Percentiles rank a stretch among this genome's conserved stretches.
These are phyloP conservation scores for Meteorus cinctellus DNA, from an alignment of 2,888 invertebrate species.

Conservation along the genomic window DNA sequence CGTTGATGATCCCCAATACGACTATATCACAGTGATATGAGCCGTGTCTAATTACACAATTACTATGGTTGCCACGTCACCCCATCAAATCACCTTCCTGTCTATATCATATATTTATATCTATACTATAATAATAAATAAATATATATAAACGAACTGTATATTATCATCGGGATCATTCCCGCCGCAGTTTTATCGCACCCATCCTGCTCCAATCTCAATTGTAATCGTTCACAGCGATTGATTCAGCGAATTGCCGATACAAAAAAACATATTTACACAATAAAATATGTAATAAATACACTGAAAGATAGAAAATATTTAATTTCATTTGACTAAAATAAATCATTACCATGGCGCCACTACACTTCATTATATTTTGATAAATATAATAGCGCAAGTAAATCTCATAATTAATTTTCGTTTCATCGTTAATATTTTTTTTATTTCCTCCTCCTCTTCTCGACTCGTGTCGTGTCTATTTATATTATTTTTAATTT, in stretches of 20 bases:
- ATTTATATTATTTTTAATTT: conserved; percentile 39
- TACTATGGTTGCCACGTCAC: conserved; percentile 56
- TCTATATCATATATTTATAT: conserved; percentile 42
- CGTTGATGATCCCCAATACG: conserved; percentile 48
- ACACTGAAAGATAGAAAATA: too few relatives aligned
- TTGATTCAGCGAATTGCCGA: conserved; percentile 50
- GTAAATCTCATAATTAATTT: conserved; percentile 4
- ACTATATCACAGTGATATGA: conserved; percentile 67
- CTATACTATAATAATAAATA: neutral
- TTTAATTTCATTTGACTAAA: neutral
- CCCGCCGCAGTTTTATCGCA: conserved; percentile 31
- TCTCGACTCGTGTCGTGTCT: neutral
- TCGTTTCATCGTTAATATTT: conserved; percentile 13
- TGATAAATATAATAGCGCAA: neutral
- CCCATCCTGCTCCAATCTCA: conserved; percentile 48
- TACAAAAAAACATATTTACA: conserved; percentile 41
- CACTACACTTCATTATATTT: neutral
- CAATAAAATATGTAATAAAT: neutral
- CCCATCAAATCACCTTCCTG: conserved; percentile 67
- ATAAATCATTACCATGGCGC: neutral
- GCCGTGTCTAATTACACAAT: conserved; percentile 71
- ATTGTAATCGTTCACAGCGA: conserved; percentile 37
- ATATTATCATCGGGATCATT: conserved; percentile 12
- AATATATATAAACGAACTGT: conserved; percentile 6
- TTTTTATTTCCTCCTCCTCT: neutral